Conservation (phyloP, 2,888 invertebrate species). For the Serripes groenlandicus region DNA sequence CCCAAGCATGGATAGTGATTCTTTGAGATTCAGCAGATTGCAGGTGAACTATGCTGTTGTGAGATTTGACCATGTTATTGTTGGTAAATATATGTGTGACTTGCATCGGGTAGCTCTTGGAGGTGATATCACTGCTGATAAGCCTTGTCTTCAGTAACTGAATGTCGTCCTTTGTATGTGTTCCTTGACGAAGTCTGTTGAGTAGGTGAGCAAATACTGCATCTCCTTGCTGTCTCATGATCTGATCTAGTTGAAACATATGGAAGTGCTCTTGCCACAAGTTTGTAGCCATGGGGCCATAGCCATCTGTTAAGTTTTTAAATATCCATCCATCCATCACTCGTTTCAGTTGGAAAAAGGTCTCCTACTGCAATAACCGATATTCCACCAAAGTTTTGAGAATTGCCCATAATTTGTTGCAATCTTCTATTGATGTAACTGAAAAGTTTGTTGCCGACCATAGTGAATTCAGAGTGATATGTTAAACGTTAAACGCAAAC, state of each 20-base stretch:
- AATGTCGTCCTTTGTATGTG: slow-evolving; percentile 26
- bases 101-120: slow-evolving; percentile 16
- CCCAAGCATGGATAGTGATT: not conserved
- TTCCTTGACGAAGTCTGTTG: slow-evolving; percentile 34
- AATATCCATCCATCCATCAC: slow-evolving; percentile 60
- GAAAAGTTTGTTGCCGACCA: slow-evolving; percentile 60
- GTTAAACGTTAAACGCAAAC: too few relatives aligned
- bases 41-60: slow-evolving; percentile 24
- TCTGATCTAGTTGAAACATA: slow-evolving; percentile 50
- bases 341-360: slow-evolving; percentile 59
- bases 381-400: slow-evolving; percentile 53
- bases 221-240: slow-evolving; percentile 58
- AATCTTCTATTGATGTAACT: slow-evolving; percentile 50
- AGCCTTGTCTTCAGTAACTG: slow-evolving; percentile 9
- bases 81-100: slow-evolving; percentile 28
- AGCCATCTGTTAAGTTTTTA: not conserved
- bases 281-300: slow-evolving; percentile 48
- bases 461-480: slow-evolving; percentile 70
- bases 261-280: slow-evolving; percentile 49
- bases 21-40: not conserved
- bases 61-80: slow-evolving; percentile 25
- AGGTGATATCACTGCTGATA: not conserved
- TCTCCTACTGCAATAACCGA: slow-evolving; percentile 57
- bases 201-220: slow-evolving; percentile 55
- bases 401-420: slow-evolving; percentile 41